Conservation (phyloP, 2,888 invertebrate genomes). For the Thymelicus acteon region DNA sequence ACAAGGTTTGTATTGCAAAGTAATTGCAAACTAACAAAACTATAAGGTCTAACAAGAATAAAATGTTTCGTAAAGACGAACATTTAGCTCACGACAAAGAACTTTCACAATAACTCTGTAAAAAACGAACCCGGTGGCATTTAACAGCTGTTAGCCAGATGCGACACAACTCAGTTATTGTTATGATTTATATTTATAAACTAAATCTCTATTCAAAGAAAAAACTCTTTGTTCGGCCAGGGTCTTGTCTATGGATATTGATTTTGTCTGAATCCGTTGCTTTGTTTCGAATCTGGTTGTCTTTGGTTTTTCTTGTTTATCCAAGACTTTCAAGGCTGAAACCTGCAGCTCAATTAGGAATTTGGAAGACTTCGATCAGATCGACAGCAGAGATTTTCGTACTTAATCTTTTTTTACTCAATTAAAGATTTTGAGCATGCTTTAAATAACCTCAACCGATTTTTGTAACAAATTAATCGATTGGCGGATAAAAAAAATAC, state of each 20-base stretch:
- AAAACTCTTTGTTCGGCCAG: conserved; percentile 14
- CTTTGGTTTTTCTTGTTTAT: background rate
- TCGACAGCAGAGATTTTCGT: no score
- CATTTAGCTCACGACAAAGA: conserved; percentile 11
- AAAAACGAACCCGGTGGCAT: conserved; percentile 37
- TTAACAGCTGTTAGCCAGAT: conserved; percentile 43
- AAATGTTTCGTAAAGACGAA: background rate
- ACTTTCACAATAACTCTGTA: conserved; percentile 33
- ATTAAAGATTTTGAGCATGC: no score
- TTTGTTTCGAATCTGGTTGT: background rate
- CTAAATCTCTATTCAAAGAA: conserved; percentile 12
- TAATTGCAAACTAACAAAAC: conserved; percentile 1
- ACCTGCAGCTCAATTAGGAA: no score
- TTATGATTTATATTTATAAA: conserved; percentile 43
- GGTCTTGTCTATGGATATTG: conserved; percentile 14
- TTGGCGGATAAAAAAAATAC: no score
- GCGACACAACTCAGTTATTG: conserved; percentile 41
- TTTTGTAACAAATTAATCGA: no score
- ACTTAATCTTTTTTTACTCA: no score
- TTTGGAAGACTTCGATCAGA: no score
- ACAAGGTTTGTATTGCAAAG: background rate
- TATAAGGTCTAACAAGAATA: conserved; percentile 1
- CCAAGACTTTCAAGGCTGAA: no score
- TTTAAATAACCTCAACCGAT: no score
- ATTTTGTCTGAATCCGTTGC: conserved; percentile 8